Base-by-base conservation (phyloP, 1,140 invertebrate genomes). In the Goniozus legneri region DNA sequence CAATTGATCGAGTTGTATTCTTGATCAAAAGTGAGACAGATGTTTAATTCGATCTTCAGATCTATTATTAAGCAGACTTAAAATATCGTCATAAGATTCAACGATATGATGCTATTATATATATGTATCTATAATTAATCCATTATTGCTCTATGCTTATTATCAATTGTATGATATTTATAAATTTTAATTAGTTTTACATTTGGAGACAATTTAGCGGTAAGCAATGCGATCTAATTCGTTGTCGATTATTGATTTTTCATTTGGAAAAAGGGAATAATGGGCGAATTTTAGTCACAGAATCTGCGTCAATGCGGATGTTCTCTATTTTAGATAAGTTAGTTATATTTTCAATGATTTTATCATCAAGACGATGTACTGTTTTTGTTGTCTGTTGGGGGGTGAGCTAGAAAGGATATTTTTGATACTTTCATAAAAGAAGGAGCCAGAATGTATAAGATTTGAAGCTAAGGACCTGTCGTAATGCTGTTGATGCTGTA, bases 341-440 rank as follows among this genome's bases (percentile, higher is more conserved):
- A 54, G 50, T 65, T 65, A 48, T 60, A 63, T 20, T 62, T 69
- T 66, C 58, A 62, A 61, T 70, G 44, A 65, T 71, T 75, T 73
- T 60, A 65, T 45, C 62, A 58, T 48, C 52, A 48, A 66, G 47
- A 62, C 43, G 43, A 62, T 69, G 48, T 64, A 64, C 61, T 52
- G 56, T 68, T 73, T 69, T 69, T 62, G 65, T 73, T 73, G 60
- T 71, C 54, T 67, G 70, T 71, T 72, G 65, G 62, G 59, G 60
- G 58, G 65, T 59, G 64, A 67, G 69, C 60, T 71, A 73, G 69
- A 75, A 71, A 71, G 73, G 70, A 77, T 78, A 78, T 78, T 78
- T 78, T 78, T 77, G 75, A 77, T 78, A 78, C 75, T 77, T 78
- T 78, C 75, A 78, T 78, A 77, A 75, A 71, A 59, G 55, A 58